Base-by-base conservation (phyloP, 2,888 invertebrate species). In the Meteorus cinctellus region DNA sequence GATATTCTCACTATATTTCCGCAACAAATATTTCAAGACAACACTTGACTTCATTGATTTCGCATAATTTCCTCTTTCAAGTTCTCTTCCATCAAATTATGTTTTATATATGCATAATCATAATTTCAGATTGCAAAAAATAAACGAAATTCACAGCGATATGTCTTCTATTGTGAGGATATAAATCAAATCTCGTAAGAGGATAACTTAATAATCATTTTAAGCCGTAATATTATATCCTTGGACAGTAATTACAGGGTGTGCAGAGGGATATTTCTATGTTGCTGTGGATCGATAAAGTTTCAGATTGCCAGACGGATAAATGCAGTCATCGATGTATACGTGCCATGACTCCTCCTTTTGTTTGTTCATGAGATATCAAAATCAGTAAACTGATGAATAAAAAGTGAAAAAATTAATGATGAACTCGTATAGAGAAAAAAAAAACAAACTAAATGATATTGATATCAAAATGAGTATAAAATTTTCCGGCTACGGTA, bases 191-290 rank as follows among this genome's bases (percentile, higher is more conserved):
- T 62, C 62, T 71, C 60, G 71, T 79, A 85, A 87, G 81, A 77
- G 75, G 84, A 86, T 81, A 83, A 84, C 80, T 83, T 86, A 83
- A 86, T 85, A 86, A 84, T 81, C 82, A 80, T 81, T 80, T 74
- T 79, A 77, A 80, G 81, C 76, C 77, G 86, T 85, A 87, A 87
- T 85, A 84, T 85, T 86, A 86, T 85, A 84, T 86, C 84, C 82
- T 79, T 79, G 81, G 81, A 82, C 84, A 85, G 82, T 86, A 87
- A 87, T 86, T 84, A 86, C 82, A 84, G 84, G 81, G 81, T 82
- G 76, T 80, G 71, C 74, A 36, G 71, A 63, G 55, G 24, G 75
- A 74, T 79, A 82, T 80, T 79, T 78, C 77, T 82, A 66, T 76
- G 82, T 77, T 83, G 83, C 83, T 75, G 68, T 76, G 79, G 83